Base-by-base conservation (phyloP, 2,113 vertebrate genomes). In the Phasianus colchicus region DNA sequence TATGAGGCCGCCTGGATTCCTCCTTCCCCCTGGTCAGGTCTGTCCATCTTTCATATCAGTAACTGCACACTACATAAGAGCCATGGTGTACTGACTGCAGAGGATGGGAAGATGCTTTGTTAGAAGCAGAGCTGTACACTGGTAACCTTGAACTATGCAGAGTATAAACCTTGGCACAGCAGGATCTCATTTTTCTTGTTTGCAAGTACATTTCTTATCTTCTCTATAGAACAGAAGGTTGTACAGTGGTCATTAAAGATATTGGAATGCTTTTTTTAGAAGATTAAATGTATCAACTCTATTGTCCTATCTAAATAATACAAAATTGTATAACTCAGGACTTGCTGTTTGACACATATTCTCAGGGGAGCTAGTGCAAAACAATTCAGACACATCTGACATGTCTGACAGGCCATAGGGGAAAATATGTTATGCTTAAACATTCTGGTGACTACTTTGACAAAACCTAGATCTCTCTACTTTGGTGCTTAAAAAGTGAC, bases 71-170 rank as follows among this genome's bases (percentile, higher is more conserved):
- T 60, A 21, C 30, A 71, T 71, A 80, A 38, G 30, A 88, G 30
- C 18, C 6, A 0, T 22, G 18, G 50, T 21, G 40, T 30, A 42
- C 63, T 34, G 75, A 13, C 45, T 77, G 58, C 19, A 63, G 27
- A 36, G 16, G 18, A 54, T n/a, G 18, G 7, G 60, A 25, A 65
- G 50, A 75, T 48, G 25, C 93, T 91, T 91, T 83, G 60, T 88
- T 91, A 81, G 64, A 88, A 32, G 32, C 88, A 83, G 78, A 86
- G 80, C 76, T 90, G 64, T 71, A 67, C 42, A 24, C 34, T 90
- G 72, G 60, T 96, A 80, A 93, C 95, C 93, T 96, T 95, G 93
- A 95, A 81, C 69, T 81, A 90, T 63, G 94, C 95, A 55, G 38
- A 95, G 43, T 52, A 6, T 34, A 83, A 92, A 45, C 80, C 93